Percentiles rank a stretch among this genome's conserved stretches.
These are phyloP conservation scores for Actinia tenebrosa DNA, from an alignment of 64 coral and sea anemone species.

Conservation along the genomic window DNA sequence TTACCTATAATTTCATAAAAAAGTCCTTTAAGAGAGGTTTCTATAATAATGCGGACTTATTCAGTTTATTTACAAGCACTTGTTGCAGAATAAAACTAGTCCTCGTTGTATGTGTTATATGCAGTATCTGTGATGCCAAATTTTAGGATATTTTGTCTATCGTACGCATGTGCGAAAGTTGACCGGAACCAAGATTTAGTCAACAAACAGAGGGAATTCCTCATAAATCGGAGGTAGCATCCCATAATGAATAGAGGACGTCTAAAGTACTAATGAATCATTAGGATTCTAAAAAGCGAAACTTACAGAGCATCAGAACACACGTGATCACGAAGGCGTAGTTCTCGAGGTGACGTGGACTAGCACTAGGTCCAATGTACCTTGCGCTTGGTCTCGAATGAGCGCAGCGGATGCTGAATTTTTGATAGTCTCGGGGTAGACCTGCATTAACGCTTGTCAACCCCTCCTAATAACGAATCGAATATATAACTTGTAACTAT, in stretches of 20 bases:
- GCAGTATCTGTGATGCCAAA: neutral
- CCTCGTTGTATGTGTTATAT: neutral
- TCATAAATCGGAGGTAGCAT: neutral
- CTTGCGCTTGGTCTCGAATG: neutral
- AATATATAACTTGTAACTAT: neutral
- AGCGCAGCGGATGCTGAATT: slow-evolving; percentile 9
- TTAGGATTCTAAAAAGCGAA: neutral
- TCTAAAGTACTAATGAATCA: neutral
- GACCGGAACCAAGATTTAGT: neutral
- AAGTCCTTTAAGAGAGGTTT: no score
- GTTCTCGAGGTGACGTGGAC: slow-evolving; percentile 19
- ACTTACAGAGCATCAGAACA: slow-evolving; percentile 24
- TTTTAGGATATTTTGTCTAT: neutral
- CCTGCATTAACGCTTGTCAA: neutral
- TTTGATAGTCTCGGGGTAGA: slow-evolving; percentile 4
- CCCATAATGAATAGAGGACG: neutral
- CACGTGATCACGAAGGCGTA: slow-evolving; percentile 12
- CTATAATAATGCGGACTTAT: no score
- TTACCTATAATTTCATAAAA: no score
- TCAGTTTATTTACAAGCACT: neutral
- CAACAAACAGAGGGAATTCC: neutral
- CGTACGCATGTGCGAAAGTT: neutral
- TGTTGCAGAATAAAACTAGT: neutral
- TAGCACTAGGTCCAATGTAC: neutral
- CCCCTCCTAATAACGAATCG: neutral